Conservation (phyloP, 1,140 invertebrate species). For the Drosophila punjabiensis region DNA sequence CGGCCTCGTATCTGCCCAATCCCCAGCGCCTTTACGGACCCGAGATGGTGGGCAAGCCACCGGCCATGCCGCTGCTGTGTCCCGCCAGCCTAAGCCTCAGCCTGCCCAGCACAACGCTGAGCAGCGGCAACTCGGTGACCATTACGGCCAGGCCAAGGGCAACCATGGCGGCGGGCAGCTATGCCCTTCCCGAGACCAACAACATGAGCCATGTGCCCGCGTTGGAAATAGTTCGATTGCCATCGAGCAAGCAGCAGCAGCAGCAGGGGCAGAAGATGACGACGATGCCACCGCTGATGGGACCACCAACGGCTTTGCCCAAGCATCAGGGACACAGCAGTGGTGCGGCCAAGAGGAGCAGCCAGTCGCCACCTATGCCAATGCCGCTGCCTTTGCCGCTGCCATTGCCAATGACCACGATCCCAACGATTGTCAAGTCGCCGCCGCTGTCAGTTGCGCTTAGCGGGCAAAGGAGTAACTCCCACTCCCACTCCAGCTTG, state of each 20-base stretch:
- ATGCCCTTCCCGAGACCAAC: constrained; percentile 11
- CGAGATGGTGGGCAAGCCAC: constrained; percentile 40
- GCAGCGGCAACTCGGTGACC: constrained; percentile 37
- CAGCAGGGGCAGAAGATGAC: constrained; percentile 13
- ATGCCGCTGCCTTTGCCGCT: constrained; percentile 28
- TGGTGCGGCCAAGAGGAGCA: constrained; percentile 31
- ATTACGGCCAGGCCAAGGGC: constrained; percentile 52
- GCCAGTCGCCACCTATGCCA: constrained; percentile 26
- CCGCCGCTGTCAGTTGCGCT: constrained; percentile 68
- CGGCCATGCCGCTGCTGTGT: constrained; percentile 45
- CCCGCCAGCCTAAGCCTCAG: constrained; percentile 41
- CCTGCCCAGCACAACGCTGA: constrained; percentile 12
- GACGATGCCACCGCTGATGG: constrained; percentile 54
- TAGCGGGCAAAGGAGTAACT: constrained; percentile 37
- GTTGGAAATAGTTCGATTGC: constrained; percentile 72
- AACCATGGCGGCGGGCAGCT: neutral
- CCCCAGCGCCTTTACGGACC: constrained; percentile 58
- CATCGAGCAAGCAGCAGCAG: constrained; percentile 23
- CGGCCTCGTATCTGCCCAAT: constrained; percentile 33
- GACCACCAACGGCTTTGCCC: constrained; percentile 55
- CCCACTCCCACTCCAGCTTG: neutral
- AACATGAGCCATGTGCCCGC: constrained; percentile 46
- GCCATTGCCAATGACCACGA: constrained; percentile 54
- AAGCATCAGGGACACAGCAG: constrained; percentile 22
- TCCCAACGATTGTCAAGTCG: constrained; percentile 70